phyloP scores from a whole-genome alignment of 2,113 vertebrate species.

The Xiphias gladius region DNA sequence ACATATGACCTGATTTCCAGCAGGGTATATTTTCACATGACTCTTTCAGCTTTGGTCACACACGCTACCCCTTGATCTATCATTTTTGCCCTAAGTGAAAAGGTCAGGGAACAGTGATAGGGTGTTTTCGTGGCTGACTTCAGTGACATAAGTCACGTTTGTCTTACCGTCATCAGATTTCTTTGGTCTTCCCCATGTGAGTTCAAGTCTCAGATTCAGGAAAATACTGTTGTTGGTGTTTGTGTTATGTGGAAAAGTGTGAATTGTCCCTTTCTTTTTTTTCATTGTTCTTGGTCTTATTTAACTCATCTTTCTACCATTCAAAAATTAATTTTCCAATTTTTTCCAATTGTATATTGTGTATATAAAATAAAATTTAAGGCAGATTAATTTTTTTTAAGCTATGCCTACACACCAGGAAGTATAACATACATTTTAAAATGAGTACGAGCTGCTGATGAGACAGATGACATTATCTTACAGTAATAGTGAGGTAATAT shows the following conservation, averaged over 20 bases:
- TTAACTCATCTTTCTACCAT: neutral
- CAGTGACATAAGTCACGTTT: neutral
- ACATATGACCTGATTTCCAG: neutral
- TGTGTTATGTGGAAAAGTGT: neutral
- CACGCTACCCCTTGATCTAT: neutral
- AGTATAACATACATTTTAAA: neutral
- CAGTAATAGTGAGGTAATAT: neutral
- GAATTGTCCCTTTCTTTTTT: neutral
- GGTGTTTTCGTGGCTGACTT: neutral
- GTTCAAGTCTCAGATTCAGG: neutral
- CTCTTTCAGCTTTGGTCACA: neutral
- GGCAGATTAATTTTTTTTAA: neutral
- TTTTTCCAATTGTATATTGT: constrained; percentile 54
- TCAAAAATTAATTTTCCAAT: neutral
- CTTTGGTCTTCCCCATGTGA: neutral
- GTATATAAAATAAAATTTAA: constrained; percentile 67
- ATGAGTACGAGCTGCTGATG: neutral
- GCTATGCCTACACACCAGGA: neutral
- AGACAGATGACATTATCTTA: neutral
- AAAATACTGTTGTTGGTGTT: neutral
- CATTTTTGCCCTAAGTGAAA: neutral
- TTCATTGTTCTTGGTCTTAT: neutral
- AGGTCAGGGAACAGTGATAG: neutral
- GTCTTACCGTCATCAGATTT: neutral
- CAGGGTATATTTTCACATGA: neutral